These are phyloP conservation scores for Ellobium chinense DNA, from an alignment of 2,888 invertebrate genomes.

Conservation along the genomic window DNA sequence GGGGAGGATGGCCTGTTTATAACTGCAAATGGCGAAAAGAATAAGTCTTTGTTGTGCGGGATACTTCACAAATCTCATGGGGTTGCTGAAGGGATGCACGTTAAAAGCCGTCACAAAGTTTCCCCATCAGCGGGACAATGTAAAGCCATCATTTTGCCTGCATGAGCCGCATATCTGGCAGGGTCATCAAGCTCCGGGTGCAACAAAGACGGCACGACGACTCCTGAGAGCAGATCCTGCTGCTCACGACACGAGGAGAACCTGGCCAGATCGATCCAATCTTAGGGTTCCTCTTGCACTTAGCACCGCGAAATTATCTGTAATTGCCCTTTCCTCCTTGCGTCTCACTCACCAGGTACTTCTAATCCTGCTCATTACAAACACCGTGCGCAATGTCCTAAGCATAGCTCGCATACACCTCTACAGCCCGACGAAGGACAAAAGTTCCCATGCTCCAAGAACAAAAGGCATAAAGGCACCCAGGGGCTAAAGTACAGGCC, in stretches of 20 bases:
- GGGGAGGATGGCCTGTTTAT: too few species aligned
- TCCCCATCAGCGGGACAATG: neutral
- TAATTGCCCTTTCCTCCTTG: neutral
- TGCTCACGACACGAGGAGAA: too few species aligned
- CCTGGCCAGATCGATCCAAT: neutral
- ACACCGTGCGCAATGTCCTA: neutral
- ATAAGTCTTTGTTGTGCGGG: neutral
- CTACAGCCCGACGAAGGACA: neutral
- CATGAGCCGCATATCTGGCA: neutral
- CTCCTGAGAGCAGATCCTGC: too few species aligned
- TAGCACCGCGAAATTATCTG: neutral
- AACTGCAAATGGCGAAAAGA: neutral
- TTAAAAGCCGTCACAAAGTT: too few species aligned
- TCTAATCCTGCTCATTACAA: neutral
- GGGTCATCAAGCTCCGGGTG: neutral
- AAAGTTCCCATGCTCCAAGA: too few species aligned
- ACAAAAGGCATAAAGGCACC: neutral
- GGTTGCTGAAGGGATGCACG: too few species aligned
- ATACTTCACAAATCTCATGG: neutral
- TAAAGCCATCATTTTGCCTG: neutral
- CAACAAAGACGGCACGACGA: neutral
- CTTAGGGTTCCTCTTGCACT: neutral
- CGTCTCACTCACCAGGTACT: neutral
- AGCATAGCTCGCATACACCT: neutral
- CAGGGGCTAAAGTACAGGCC: neutral